A percentile compares a stretch with the other conserved stretches of the same genome.
Conservation (phyloP, 2,113 vertebrate genomes). For the Dendrocopos noguchii region DNA sequence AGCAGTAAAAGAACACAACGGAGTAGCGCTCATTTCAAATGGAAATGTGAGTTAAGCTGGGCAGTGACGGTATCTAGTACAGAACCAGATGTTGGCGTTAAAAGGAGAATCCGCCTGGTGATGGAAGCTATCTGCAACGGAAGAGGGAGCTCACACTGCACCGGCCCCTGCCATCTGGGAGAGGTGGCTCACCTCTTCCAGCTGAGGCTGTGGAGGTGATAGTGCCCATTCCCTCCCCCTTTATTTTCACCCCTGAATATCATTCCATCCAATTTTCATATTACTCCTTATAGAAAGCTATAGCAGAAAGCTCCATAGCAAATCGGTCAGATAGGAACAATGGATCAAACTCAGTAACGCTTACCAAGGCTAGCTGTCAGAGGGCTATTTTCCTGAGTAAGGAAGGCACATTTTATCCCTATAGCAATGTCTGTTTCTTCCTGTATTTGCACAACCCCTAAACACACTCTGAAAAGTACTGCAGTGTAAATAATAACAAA, state of each 20-base stretch:
- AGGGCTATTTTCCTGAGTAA: not conserved
- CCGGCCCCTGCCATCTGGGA: not conserved
- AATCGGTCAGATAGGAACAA: not conserved
- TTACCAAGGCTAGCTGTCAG: not conserved
- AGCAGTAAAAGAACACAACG: not conserved
- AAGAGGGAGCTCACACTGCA: constrained; percentile 57
- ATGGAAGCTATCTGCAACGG: not conserved
- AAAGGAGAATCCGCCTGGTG: rapidly evolving
- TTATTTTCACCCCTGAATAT: not conserved
- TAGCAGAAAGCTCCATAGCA: not conserved
- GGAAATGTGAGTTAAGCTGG: not conserved
- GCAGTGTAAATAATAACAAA: constrained; percentile 26
- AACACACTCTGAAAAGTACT: not conserved
- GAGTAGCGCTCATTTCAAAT: not conserved
- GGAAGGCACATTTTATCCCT: not conserved
- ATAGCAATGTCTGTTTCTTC: constrained; percentile 18
- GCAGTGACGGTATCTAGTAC: not conserved
- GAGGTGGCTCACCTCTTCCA: not conserved
- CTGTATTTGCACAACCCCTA: not conserved
- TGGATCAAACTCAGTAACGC: not conserved
- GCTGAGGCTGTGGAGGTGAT: not conserved
- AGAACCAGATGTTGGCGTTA: not conserved
- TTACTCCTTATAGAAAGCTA: not conserved
- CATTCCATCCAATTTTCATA: not conserved
- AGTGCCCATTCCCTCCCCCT: not conserved